Conservation (phyloP, 1,140 invertebrate species). For the Drosophila tsacasi region DNA sequence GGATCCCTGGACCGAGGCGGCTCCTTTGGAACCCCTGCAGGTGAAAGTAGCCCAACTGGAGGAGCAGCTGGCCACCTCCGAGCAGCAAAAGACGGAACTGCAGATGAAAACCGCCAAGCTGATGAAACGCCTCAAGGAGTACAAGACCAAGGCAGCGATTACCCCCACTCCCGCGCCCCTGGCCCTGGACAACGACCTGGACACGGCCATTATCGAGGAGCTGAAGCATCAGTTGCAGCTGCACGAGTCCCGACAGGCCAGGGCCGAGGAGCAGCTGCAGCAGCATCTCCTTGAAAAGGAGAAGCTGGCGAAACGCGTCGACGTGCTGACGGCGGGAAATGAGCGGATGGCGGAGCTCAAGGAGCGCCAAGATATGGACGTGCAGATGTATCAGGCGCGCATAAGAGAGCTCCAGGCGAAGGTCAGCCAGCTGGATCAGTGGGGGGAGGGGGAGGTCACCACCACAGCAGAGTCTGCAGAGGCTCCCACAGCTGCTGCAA, state of each 20-base stretch:
- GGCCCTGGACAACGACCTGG: constrained; percentile 86
- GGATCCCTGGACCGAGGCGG: constrained; percentile 69
- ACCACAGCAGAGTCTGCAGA: not conserved
- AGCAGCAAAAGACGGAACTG: constrained; percentile 87
- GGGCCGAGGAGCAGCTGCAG: constrained; percentile 87
- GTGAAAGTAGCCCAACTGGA: constrained; percentile 86
- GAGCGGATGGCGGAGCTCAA: constrained; percentile 91
- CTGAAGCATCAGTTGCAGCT: constrained; percentile 88
- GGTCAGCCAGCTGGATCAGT: constrained; percentile 87
- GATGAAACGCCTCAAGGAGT: constrained; percentile 91
- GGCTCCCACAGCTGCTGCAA: not conserved
- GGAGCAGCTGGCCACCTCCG: constrained; percentile 85
- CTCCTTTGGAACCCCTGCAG: constrained; percentile 69
- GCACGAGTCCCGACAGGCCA: constrained; percentile 88
- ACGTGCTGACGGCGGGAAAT: constrained; percentile 91
- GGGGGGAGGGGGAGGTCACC: constrained; percentile 86
- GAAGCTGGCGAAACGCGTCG: constrained; percentile 89
- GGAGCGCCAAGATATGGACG: constrained; percentile 91
- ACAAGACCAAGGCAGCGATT: constrained; percentile 86
- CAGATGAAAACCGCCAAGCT: constrained; percentile 90
- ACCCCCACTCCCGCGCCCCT: not conserved
- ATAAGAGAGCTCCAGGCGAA: constrained; percentile 89
- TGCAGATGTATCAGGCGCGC: constrained; percentile 89
- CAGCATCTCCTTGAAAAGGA: constrained; percentile 89
- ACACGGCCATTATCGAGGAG: constrained; percentile 91